Conservation (phyloP, 2,888 invertebrate genomes). For the Tachina fera region DNA sequence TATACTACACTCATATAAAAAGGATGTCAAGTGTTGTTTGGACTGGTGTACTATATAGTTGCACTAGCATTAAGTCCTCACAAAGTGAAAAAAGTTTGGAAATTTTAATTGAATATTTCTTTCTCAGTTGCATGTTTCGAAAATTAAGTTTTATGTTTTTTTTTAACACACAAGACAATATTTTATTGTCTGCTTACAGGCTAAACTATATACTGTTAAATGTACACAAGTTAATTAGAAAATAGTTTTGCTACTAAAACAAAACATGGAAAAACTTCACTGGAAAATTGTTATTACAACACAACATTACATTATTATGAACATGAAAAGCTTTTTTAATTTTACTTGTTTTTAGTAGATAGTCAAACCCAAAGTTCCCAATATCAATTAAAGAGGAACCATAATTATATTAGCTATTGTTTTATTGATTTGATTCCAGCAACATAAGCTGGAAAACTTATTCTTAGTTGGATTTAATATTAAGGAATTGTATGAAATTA, state of each 20-base stretch:
- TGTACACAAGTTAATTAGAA: not conserved
- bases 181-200: too few relatives aligned
- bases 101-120: slow-evolving; percentile 44
- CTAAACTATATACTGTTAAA: too few relatives aligned
- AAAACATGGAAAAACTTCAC: not conserved
- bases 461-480: too few relatives aligned
- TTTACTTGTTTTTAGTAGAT: not conserved
- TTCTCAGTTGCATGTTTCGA: not conserved
- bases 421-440: too few relatives aligned
- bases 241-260: not conserved
- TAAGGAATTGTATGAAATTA: too few relatives aligned
- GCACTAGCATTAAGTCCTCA: slow-evolving; percentile 17
- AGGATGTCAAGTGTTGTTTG: slow-evolving; percentile 6
- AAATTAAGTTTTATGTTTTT: not conserved
- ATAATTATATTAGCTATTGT: too few relatives aligned
- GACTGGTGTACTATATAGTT: not conserved
- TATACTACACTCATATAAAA: not conserved
- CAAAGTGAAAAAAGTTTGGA: slow-evolving; percentile 8
- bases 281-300: not conserved
- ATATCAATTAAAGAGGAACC: too few relatives aligned
- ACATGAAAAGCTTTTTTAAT: not conserved
- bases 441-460: too few relatives aligned
- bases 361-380: too few relatives aligned
- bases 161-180: not conserved
- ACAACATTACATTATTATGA: not conserved